Base-by-base conservation (phyloP, 2,113 vertebrate genomes). In the Lasiurus borealis region DNA sequence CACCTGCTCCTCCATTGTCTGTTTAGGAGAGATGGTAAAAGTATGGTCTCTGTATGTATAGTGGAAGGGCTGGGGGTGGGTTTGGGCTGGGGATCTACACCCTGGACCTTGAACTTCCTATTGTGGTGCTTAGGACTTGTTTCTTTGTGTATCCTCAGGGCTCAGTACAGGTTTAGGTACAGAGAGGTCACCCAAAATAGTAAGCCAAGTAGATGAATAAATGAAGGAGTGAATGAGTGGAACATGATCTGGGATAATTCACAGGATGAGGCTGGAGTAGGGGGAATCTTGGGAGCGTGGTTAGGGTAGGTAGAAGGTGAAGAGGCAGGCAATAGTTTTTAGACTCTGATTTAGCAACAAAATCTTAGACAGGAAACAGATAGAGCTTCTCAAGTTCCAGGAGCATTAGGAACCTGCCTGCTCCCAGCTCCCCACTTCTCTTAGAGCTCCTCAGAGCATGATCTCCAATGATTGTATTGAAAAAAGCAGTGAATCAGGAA, bases 1-100 rank as follows among this genome's bases (percentile, higher is more conserved):
- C 96, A 97, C 97, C 36, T 98, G 97, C 40, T 98, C 98, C 50
- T 98, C 98, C 1, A 69, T 71, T 52, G 98, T 97, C 98, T 99
- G 96, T 89, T 77, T 68, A 77, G 86, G 78, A 80, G 96, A 80
- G 12, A 82, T 93, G 71, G 27, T 5, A 44, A 36, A 57, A 44
- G 11, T 25, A 27, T 76, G 82, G 81, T 72, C 31, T 84, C 62
- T 68, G 10, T 66, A 83, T 29, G 10, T 66, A 83, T 29, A 21
- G 46, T 57, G 50, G 64, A 52, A 36, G 15, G 34, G 15, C 4
- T 48, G 3, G 8, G 52, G n/a, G 68, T 18, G 31, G 4, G 4
- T 46, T 6, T 31, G 75, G 8, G 10, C 5, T 21, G 9, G 14
- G 59, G 21, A 23, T 23, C 27, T 21, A 44, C 12, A 44, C 0